Percentiles rank a stretch among this genome's conserved stretches.
These are phyloP conservation scores for Poeciliopsis presidionis DNA, from an alignment of 2,797 vertebrate species.

Conservation along the genomic window DNA sequence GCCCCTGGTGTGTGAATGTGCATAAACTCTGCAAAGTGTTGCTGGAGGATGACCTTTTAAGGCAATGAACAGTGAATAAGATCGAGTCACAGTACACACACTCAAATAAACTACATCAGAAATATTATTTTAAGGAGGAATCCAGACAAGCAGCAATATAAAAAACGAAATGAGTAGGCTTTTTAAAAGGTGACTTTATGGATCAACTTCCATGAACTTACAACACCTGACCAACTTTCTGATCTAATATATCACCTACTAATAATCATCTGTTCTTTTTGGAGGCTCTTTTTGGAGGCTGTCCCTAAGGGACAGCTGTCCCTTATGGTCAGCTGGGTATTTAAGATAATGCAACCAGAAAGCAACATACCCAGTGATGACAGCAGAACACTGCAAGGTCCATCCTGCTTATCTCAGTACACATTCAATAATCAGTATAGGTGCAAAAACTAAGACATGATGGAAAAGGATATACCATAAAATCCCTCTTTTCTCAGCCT, in stretches of 20 bases:
- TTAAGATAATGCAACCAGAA: neutral
- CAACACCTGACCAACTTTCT: neutral
- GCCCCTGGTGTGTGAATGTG: neutral
- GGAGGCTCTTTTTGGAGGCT: neutral
- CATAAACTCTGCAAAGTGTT: neutral
- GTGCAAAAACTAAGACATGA: neutral
- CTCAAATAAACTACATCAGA: neutral
- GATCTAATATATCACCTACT: neutral
- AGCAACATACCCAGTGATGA: neutral
- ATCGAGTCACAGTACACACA: neutral
- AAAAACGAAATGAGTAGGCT: neutral
- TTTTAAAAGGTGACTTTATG: neutral
- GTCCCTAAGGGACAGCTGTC: too few relatives aligned
- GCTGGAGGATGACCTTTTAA: neutral
- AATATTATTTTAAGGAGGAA: neutral
- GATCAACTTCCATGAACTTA: neutral
- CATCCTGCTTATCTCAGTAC: neutral
- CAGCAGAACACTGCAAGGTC: neutral
- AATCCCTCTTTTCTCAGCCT: neutral
- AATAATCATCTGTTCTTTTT: neutral
- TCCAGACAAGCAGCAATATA: neutral
- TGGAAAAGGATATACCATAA: neutral
- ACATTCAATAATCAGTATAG: neutral
- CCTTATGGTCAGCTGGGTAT: neutral
- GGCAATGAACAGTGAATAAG: neutral